Conservation (phyloP, 2,113 vertebrate species). For the Euleptes europaea region DNA sequence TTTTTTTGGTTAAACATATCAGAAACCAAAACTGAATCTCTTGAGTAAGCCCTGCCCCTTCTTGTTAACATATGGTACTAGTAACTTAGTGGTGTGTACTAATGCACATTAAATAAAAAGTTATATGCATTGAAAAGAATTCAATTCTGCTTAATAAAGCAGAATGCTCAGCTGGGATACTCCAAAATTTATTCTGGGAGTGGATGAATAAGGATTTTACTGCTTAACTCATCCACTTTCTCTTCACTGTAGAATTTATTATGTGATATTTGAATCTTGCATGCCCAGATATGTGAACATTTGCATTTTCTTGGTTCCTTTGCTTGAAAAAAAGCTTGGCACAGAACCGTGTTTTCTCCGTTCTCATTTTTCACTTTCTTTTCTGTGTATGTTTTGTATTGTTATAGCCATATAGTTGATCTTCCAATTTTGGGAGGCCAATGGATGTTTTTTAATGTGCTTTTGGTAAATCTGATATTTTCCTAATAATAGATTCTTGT, state of each 20-base stretch:
- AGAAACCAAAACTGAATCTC: not conserved
- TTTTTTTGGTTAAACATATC: not conserved
- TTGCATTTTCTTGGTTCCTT: not conserved
- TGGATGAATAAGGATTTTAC: not conserved
- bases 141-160: not conserved
- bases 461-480: too few species aligned
- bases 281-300: not conserved
- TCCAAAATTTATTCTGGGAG: not conserved
- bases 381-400: too few species aligned
- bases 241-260: not conserved
- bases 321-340: not conserved
- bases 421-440: too few species aligned
- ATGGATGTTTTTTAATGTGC: too few species aligned
- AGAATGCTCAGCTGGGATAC: not conserved
- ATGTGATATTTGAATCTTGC: not conserved
- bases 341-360: too few species aligned
- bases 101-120: not conserved
- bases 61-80: conserved; percentile 2
- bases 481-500: too few species aligned
- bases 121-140: not conserved
- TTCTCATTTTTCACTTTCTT: too few species aligned
- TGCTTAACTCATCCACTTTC: not conserved
- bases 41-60: not conserved
- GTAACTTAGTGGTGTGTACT: not conserved
- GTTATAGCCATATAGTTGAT: too few species aligned